Conservation (phyloP, 1,140 invertebrate genomes). For the Brachionus rotundiformis region DNA sequence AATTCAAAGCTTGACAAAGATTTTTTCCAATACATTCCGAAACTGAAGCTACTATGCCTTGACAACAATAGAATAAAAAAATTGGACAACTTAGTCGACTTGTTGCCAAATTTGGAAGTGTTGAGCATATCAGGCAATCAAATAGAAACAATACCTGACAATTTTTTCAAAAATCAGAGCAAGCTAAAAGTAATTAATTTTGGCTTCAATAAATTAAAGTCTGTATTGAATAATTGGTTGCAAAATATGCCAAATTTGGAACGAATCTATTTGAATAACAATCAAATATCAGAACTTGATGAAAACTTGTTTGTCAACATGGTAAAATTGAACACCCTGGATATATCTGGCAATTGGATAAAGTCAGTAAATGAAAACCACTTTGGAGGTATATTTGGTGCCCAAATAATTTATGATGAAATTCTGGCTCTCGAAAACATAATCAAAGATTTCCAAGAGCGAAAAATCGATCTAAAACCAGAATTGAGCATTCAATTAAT, state of each 20-base stretch:
- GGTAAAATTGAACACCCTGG: not conserved
- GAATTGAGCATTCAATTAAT: not conserved
- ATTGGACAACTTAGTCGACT: not conserved
- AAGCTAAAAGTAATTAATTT: not conserved
- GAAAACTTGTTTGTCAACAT: not conserved
- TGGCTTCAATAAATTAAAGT: not conserved
- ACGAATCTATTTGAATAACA: slow-evolving; percentile 20
- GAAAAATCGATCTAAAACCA: not conserved
- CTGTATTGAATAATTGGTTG: not conserved
- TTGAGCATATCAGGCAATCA: slow-evolving; percentile 11
- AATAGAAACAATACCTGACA: not conserved
- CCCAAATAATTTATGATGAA: slow-evolving; percentile 6
- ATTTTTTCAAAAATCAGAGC: not conserved
- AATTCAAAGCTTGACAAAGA: not conserved
- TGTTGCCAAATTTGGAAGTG: not conserved
- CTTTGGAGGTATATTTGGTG: not conserved
- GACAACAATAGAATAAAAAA: slow-evolving; percentile 24
- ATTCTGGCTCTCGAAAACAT: not conserved
- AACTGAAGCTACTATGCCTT: not conserved
- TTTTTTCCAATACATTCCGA: not conserved
- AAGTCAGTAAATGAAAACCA: not conserved
- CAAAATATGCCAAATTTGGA: not conserved
- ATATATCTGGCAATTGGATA: not conserved
- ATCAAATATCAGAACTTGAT: not conserved
- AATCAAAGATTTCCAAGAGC: not conserved